phyloP scores from a whole-genome alignment of 2,113 vertebrate species.

The Ptilorrhoa leucosticta region DNA sequence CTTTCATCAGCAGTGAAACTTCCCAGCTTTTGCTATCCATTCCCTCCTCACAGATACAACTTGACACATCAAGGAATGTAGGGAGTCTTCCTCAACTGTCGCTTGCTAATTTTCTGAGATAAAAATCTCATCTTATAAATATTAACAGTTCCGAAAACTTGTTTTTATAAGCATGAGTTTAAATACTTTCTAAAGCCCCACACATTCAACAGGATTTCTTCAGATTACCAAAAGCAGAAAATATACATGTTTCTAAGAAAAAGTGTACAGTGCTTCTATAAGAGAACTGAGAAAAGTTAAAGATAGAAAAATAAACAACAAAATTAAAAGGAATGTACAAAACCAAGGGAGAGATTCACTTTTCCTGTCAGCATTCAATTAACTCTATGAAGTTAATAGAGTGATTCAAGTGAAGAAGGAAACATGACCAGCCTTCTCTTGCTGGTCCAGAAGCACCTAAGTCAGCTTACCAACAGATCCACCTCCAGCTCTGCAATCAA shows the following conservation, averaged over 20 bases:
- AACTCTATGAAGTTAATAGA: background rate
- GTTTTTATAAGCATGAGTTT: background rate
- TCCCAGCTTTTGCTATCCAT: background rate
- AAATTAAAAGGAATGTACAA: background rate
- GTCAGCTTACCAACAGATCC: background rate
- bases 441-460: background rate
- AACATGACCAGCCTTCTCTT: rapidly evolving
- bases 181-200: background rate
- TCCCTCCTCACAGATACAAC: background rate
- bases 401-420: background rate
- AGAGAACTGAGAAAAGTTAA: background rate
- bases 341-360: background rate
- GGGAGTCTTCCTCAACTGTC: background rate
- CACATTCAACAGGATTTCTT: background rate
- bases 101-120: background rate
- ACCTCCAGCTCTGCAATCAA: background rate
- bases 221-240: background rate
- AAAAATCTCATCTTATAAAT: background rate
- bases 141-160: background rate
- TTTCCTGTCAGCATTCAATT: background rate
- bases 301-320: background rate
- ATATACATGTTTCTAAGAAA: background rate
- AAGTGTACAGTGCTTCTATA: background rate
- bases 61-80: background rate
- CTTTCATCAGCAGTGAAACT: background rate